These are phyloP conservation scores for Bufo bufo DNA, from an alignment of 2,113 vertebrate species.

Conservation along the genomic window DNA sequence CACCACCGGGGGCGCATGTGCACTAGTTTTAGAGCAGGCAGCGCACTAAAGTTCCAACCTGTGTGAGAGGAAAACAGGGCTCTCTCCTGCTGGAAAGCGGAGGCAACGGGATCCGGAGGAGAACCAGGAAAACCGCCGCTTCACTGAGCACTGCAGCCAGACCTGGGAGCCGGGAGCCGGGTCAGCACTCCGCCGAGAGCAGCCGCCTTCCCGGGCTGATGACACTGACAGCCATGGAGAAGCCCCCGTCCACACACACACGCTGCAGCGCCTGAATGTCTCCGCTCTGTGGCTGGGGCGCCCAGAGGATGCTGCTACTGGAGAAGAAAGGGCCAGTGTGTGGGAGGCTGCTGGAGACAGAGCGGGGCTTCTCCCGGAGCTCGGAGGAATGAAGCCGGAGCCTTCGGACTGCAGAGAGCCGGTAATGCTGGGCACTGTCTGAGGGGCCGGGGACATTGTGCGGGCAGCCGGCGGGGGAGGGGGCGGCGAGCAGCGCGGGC, in stretches of 20 bases:
- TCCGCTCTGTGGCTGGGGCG: conserved; percentile 63
- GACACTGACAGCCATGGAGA: conserved; percentile 75
- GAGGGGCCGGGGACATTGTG: conserved; percentile 37
- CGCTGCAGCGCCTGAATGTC: conserved; percentile 69
- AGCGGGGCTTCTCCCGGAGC: conserved; percentile 4
- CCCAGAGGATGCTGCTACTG: conserved; percentile 60
- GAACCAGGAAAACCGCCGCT: conserved; percentile 65
- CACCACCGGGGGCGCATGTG: conserved; percentile 82
- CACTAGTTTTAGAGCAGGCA: conserved; percentile 79
- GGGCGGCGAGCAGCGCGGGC: neutral
- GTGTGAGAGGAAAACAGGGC: conserved; percentile 73
- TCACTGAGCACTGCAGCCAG: conserved; percentile 65
- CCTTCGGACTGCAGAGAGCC: conserved; percentile 59
- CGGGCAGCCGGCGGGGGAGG: neutral
- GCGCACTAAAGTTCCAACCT: conserved; percentile 76
- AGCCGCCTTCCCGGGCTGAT: conserved; percentile 82
- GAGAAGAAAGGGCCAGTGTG: conserved; percentile 43
- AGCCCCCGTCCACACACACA: conserved; percentile 62
- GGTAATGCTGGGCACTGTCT: conserved; percentile 68
- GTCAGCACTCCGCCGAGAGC: conserved; percentile 76
- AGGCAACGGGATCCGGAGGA: conserved; percentile 80
- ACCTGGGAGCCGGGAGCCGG: conserved; percentile 69
- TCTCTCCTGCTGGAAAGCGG: conserved; percentile 74
- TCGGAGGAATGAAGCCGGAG: conserved; percentile 34
- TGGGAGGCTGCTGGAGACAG: conserved; percentile 62